A percentile compares a stretch with the other conserved stretches of the same genome.
phyloP scores from a whole-genome alignment of 2,113 vertebrate genomes.

The Parotia lawesii region DNA sequence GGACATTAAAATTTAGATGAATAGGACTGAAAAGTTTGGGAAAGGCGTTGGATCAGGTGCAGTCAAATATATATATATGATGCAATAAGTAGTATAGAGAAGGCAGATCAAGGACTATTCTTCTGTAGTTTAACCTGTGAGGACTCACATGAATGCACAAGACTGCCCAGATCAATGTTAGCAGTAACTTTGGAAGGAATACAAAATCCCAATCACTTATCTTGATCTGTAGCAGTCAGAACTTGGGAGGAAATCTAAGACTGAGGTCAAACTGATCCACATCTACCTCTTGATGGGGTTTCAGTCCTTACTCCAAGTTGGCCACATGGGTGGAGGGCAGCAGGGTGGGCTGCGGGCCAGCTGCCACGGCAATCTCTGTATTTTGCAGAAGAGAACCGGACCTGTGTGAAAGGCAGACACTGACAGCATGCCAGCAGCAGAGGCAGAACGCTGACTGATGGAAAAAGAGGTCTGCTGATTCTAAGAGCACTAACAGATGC shows the following conservation, averaged over 20 bases:
- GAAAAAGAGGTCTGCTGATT: background rate
- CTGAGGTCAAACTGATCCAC: background rate
- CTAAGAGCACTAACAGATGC: background rate
- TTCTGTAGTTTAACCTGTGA: background rate
- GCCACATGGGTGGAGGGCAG: background rate
- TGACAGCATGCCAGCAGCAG: fast-evolving
- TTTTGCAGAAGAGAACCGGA: background rate
- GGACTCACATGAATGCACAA: background rate
- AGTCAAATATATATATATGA: background rate
- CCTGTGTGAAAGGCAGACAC: background rate
- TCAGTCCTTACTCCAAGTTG: background rate
- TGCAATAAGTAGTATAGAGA: fast-evolving
- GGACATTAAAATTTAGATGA: background rate
- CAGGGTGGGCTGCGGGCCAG: no score
- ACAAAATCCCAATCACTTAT: background rate
- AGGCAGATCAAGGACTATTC: background rate
- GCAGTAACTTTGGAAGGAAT: background rate
- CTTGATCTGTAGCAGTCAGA: background rate
- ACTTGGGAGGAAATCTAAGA: background rate
- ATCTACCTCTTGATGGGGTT: background rate
- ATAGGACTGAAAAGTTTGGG: background rate
- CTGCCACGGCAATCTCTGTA: fast-evolving
- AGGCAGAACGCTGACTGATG: fast-evolving
- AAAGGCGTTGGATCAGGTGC: background rate
- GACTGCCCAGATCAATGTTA: background rate